Conservation (phyloP, 2,797 vertebrate species). For the Oryzias dopingdopingensis region DNA sequence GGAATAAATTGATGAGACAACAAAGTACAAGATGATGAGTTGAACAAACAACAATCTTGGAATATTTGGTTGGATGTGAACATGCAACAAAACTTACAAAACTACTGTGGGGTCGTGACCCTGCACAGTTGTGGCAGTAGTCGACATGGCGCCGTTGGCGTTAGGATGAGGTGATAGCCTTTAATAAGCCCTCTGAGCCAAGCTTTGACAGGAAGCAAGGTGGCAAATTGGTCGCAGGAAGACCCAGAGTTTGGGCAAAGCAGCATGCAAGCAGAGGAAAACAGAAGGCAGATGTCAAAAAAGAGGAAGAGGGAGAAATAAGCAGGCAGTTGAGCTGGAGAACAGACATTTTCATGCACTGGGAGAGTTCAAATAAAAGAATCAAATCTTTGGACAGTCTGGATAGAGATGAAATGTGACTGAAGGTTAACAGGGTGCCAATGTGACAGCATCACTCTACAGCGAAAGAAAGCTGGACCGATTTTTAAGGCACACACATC, state of each 20-base stretch:
- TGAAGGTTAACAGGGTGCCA: constrained; percentile 5
- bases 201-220: constrained; percentile 49
- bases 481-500: too few species aligned
- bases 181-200: constrained; percentile 53
- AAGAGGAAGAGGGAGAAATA: constrained; percentile 32
- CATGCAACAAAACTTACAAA: constrained; percentile 58
- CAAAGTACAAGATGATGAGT: neutral
- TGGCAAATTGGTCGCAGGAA: constrained; percentile 50
- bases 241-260: constrained; percentile 46
- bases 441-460: too few species aligned
- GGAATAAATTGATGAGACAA: neutral
- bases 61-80: neutral
- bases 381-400: neutral
- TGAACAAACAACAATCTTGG: too few species aligned
- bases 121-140: constrained; percentile 35
- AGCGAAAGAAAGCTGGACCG: too few species aligned
- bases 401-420: neutral
- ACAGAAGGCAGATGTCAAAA: constrained; percentile 45
- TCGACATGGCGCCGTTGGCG: constrained; percentile 40
- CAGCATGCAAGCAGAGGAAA: constrained; percentile 61
- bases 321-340: constrained; percentile 21
- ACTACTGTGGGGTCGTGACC: constrained; percentile 40
- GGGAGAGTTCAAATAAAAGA: neutral
- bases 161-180: constrained; percentile 55
- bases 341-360: constrained; percentile 19